Percentiles rank a stretch among this genome's conserved stretches.
These are phyloP conservation scores for Polymixis flavicincta DNA, from an alignment of 2,888 invertebrate genomes.

Conservation along the genomic window DNA sequence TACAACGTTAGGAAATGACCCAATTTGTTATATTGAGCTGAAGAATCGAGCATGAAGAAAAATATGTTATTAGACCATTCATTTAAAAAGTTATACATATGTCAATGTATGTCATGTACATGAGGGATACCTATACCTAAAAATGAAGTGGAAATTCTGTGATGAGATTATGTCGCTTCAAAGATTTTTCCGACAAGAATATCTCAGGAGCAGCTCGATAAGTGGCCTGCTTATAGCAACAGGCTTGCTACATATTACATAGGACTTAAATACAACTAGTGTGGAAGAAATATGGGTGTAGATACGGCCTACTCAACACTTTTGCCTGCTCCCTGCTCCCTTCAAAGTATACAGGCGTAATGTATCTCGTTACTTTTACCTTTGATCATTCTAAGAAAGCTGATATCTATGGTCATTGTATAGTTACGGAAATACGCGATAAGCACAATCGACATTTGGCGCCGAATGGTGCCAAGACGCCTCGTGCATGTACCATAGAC, in stretches of 20 bases:
- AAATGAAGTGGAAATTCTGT: not conserved
- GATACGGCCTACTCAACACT: not conserved
- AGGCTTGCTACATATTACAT: not conserved
- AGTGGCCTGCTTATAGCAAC: not conserved
- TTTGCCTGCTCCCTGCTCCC: not conserved
- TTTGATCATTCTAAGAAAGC: conserved; percentile 21
- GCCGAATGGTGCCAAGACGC: conserved; percentile 42
- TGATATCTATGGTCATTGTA: not conserved
- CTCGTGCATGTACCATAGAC: conserved; percentile 3
- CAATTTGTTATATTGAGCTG: conserved; percentile 5
- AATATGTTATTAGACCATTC: not conserved
- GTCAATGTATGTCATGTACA: too few species aligned
- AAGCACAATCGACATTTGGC: conserved; percentile 46
- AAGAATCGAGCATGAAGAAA: not conserved
- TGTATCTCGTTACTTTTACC: not conserved
- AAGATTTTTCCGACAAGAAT: not conserved
- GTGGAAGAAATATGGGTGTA: not conserved
- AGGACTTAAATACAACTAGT: not conserved
- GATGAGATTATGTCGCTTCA: not conserved
- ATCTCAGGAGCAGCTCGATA: not conserved
- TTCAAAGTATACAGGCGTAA: too few species aligned
- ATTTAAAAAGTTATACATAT: too few species aligned
- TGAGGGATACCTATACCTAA: too few species aligned
- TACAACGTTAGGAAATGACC: conserved; percentile 9
- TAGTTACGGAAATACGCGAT: conserved; percentile 33